Percentiles rank a stretch among this genome's conserved stretches.
Evolutionary conservation across 2,113 vertebrate genomes (phyloP).

Genomic region (Smithornis capensis): DNA sequence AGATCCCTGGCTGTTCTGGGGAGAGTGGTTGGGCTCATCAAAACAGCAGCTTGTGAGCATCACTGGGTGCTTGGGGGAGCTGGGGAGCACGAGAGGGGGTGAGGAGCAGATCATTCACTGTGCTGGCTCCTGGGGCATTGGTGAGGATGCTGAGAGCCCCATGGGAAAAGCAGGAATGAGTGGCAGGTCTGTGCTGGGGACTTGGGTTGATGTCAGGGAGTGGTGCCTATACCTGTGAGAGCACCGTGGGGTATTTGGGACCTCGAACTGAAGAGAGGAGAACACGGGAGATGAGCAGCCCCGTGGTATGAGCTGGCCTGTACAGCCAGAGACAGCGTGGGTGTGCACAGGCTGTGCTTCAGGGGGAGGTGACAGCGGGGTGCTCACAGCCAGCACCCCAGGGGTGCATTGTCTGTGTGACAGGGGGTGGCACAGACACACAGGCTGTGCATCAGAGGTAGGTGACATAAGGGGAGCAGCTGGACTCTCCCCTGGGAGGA

Average conservation of each 20-base stretch:
- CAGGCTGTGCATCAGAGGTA: background rate
- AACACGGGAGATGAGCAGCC: fast-evolving
- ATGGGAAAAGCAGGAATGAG: fast-evolving
- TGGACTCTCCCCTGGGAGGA: fast-evolving
- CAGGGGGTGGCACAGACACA: background rate
- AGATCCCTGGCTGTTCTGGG: background rate
- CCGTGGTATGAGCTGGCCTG: background rate
- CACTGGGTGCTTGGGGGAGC: background rate
- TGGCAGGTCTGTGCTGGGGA: fast-evolving
- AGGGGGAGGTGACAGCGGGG: background rate
- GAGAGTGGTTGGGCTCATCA: background rate
- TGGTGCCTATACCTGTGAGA: background rate
- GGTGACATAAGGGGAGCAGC: background rate
- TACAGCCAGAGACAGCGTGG: background rate
- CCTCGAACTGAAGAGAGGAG: background rate
- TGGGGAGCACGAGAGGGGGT: fast-evolving
- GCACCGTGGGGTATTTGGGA: background rate
- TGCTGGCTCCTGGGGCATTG: background rate
- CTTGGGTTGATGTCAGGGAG: background rate
- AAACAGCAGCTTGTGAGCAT: background rate
- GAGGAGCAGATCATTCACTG: fast-evolving
- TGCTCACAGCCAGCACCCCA: background rate
- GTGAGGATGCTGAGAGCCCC: background rate
- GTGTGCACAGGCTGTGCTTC: background rate
- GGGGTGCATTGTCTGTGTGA: fast-evolving